phyloP scores from a whole-genome alignment of 2,113 vertebrate genomes.

The Heterotis niloticus region DNA sequence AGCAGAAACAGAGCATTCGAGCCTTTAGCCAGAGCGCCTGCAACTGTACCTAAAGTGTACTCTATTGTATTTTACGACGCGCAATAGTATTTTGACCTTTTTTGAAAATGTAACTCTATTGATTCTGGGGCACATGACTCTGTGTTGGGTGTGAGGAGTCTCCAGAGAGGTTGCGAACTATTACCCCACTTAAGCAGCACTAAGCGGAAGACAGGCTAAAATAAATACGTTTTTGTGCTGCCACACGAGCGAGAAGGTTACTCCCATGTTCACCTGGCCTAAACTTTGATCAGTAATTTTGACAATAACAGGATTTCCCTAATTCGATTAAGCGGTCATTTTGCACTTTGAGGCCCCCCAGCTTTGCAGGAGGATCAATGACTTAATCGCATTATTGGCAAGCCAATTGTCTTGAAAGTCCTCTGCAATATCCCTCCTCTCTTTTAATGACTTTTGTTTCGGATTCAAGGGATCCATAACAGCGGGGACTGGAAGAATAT shows the following conservation, averaged over 20 bases:
- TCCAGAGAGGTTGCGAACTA: background rate
- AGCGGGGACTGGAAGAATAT: conserved; percentile 59
- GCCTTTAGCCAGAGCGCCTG: too few relatives aligned
- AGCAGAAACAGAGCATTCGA: background rate
- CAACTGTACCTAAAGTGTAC: too few relatives aligned
- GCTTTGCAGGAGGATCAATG: conserved; percentile 68
- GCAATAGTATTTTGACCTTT: background rate
- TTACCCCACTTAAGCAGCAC: conserved; percentile 37
- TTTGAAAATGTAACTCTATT: background rate
- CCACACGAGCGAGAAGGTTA: conserved; percentile 47
- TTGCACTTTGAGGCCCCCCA: conserved; percentile 64
- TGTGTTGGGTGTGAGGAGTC: background rate
- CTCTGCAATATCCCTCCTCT: conserved; percentile 69
- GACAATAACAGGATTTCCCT: conserved; percentile 66
- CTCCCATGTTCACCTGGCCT: conserved; percentile 50
- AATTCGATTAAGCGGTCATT: conserved; percentile 72
- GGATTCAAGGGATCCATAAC: conserved; percentile 66
- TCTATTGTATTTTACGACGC: too few relatives aligned
- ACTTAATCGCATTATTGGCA: conserved; percentile 68
- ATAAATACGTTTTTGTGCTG: conserved; percentile 55
- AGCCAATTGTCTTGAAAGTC: conserved; percentile 66
- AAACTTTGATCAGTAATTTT: conserved; percentile 75
- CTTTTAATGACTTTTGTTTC: conserved; percentile 69
- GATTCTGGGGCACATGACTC: too few relatives aligned
- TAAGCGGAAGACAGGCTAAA: conserved; percentile 45